Evolutionary conservation across 2,797 vertebrate genomes (phyloP), one percentile per base, ranked within the genome.

Genomic region (Rousettus madagascariensis): DNA sequence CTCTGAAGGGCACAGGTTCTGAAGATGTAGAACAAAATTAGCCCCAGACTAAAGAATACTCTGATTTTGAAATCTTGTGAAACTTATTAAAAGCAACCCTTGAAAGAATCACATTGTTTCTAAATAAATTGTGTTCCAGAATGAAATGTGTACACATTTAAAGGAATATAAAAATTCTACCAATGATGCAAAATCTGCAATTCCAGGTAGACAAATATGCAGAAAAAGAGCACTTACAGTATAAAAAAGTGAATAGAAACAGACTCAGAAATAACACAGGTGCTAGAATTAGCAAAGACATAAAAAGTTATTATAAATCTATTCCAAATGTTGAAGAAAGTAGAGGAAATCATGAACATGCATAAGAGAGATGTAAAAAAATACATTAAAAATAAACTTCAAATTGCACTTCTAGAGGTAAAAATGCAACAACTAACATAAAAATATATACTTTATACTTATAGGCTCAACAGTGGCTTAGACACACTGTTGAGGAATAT

Each of bases 121-220:
- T 53, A 90, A 86, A 89, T 91, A 92, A 68, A 69, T 24, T 65
- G 33, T 91, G 28, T 86, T 36, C 33, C 36, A 78, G 61, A 89
- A 74, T 17, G 68, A 75, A 88, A 11, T 55, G 1, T 20, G 43
- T 74, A 19, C 75, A 53, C 59, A 80, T 91, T 82, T 33, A 84
- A 91, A 97, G 36, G 5, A 77, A 75, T 41, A 79, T 0, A 84
- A 94, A 71, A 75, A 36, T 46, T 59, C 49, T 71, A 82, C 51
- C n/a, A 93, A 68, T 33, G 53, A 77, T 8, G 9, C n/a, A 88
- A 96, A 89, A 53, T 61, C 41, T 46, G 57, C 10, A 94, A 80
- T 51, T 63, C 1, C 15, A 94, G 19, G 22, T 41, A 63, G 53
- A 22, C 43, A 95, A 94, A 75, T 43, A 36, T 77, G 51, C 30